Conservation (phyloP, 2,888 invertebrate genomes). For the Drosophila lutescens region DNA sequence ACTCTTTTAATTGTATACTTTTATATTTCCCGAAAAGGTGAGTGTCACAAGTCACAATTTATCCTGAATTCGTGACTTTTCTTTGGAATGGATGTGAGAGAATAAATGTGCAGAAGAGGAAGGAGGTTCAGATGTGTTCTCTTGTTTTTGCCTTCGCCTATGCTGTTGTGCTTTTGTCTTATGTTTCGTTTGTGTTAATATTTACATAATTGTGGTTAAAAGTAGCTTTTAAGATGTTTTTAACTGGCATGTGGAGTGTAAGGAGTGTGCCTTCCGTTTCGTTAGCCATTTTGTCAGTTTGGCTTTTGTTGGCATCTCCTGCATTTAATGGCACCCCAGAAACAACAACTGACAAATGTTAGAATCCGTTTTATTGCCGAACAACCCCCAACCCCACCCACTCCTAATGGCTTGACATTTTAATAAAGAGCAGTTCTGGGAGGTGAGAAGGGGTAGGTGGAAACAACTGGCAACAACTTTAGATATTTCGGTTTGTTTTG, state of each 20-base stretch:
- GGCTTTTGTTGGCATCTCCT: conserved; percentile 58
- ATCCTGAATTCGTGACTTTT: background rate
- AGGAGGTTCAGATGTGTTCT: background rate
- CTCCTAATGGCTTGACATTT: conserved; percentile 68
- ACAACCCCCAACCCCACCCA: background rate
- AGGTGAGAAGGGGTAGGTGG: accelerated
- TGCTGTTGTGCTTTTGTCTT: conserved; percentile 58
- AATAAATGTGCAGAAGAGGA: background rate
- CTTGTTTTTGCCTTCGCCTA: background rate
- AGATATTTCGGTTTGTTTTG: conserved; percentile 38
- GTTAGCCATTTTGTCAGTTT: conserved; percentile 35
- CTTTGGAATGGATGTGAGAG: background rate
- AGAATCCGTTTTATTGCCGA: conserved; percentile 65
- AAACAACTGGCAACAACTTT: conserved; percentile 8
- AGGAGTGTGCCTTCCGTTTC: background rate
- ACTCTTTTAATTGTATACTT: too few species aligned
- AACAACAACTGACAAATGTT: conserved; percentile 67
- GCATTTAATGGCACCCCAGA: conserved; percentile 61
- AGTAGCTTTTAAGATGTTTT: conserved; percentile 81
- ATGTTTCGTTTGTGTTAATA: conserved; percentile 72
- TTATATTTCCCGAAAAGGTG: too few species aligned
- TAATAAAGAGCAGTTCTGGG: conserved; percentile 63
- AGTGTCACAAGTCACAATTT: background rate
- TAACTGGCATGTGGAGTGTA: conserved; percentile 68
- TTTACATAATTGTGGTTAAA: conserved; percentile 78